Base-by-base conservation (phyloP, 2,888 invertebrate species). In the Acheta domesticus region DNA sequence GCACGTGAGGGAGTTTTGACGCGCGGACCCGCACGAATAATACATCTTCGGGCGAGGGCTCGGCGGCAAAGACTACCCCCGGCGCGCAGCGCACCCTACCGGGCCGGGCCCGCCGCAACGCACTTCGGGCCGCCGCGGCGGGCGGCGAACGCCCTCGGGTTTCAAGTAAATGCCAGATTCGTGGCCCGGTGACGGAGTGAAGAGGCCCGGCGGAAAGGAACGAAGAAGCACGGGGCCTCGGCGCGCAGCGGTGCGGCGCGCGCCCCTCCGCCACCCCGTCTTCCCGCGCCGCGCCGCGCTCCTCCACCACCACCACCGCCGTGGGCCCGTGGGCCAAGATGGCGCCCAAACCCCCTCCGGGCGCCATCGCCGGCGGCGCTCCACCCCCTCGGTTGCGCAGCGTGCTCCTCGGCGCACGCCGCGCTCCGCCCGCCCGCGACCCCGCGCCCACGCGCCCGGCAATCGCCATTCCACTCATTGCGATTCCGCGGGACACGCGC, bases 1-100 rank as follows among this genome's bases (percentile, higher is more conserved):
- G 77, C 48, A 77, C 75, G 74, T 79, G 79, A 77, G 77, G 62
- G 62, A 79, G 21, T 79, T 79, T 79, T 79, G 79, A 79, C 79
- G 76, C 77, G 79, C 76, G 79, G 79, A 62, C 79, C 79, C 77
- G 62, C 62, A 79, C 77, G 74, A 79, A 79, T 79, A 79, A 79
- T 77, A 79, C 74, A 79, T 74, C 74, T 77, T 77, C 76, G 23
- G 75, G 78, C 78, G 74, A 78, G 49, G 62, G 36, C 19, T 48
- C 36, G 19, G 78, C 74, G 20, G 36, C 78, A 11, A 21, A 20
- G 50, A 23, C 23, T 3, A 23, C 23, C 23, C 23, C 23, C 73
- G 36, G n/a, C 23, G 23, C 62, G 62, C 23, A 11, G 36, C 16
- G 74, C 74, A 11, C 12, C 23, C 36, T 14, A 8, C 62, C 62